Conservation (phyloP, 2,888 invertebrate species). For the Euproctis similis region DNA sequence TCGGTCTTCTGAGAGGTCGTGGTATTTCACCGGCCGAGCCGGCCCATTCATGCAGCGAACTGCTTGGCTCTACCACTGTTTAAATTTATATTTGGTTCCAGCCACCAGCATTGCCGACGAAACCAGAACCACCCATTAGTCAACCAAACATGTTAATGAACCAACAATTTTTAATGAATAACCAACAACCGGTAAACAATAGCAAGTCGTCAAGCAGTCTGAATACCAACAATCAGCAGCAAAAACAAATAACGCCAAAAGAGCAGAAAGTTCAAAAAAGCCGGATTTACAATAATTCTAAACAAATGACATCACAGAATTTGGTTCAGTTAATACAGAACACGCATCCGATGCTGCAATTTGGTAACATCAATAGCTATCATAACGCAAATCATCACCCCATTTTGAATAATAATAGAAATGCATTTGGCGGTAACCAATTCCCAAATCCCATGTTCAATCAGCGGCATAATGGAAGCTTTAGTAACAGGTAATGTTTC, state of each 20-base stretch:
- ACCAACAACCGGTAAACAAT: slow-evolving; percentile 23
- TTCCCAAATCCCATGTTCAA: slow-evolving; percentile 38
- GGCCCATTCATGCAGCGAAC: no score
- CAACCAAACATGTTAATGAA: slow-evolving; percentile 31
- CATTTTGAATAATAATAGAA: slow-evolving; percentile 43
- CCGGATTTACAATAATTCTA: slow-evolving; percentile 48
- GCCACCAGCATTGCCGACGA: slow-evolving; percentile 43
- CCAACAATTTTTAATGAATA: slow-evolving; percentile 32
- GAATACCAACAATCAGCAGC: slow-evolving; percentile 13
- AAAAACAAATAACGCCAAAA: slow-evolving; percentile 17
- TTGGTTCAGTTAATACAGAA: slow-evolving; percentile 63
- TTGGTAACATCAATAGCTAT: slow-evolving; percentile 40
- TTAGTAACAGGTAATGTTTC: slow-evolving; percentile 38
- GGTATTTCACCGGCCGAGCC: no score
- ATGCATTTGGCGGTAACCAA: slow-evolving; percentile 36
- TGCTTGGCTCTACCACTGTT: no score
- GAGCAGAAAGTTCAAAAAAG: slow-evolving; percentile 43
- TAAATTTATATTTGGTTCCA: slow-evolving; percentile 17
- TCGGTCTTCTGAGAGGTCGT: no score
- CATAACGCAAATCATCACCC: slow-evolving; percentile 67
- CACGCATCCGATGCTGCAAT: slow-evolving; percentile 64
- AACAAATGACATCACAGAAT: slow-evolving; percentile 47
- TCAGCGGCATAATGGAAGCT: slow-evolving; percentile 46
- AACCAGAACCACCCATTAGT: slow-evolving; percentile 21
- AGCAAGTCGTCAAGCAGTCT: slow-evolving; percentile 19